A percentile compares a stretch with the other conserved stretches of the same genome.
phyloP scores from a whole-genome alignment of 2,113 vertebrate genomes.

The Serranochromis macrocephalus region DNA sequence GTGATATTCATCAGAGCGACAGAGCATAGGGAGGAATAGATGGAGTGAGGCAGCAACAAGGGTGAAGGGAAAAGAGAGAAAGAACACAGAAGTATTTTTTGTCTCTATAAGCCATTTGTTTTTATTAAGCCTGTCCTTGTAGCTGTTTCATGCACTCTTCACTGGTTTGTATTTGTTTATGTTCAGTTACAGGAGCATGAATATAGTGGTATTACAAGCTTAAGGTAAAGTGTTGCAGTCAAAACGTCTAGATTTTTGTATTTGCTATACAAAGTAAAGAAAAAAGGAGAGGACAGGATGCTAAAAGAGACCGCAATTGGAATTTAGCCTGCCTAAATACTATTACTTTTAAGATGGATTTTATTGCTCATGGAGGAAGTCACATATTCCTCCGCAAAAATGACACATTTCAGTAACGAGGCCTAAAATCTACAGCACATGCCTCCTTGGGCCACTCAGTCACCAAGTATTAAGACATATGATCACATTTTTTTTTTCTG shows the following conservation, averaged over 20 bases:
- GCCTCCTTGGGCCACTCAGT: neutral
- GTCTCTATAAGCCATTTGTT: conserved; percentile 46
- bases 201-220: neutral
- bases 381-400: neutral
- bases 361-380: neutral
- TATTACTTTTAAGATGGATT: neutral
- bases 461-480: neutral
- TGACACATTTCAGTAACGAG: neutral
- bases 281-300: neutral
- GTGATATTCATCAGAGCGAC: conserved; percentile 61
- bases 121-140: conserved; percentile 42
- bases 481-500: neutral
- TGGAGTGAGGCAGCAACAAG: conserved; percentile 29
- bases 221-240: neutral
- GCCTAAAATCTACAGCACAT: neutral
- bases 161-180: conserved; percentile 31
- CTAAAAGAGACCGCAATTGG: neutral
- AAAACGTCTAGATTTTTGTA: neutral
- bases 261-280: neutral
- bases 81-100: conserved; percentile 24
- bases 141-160: conserved; percentile 8
- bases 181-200: neutral
- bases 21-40: conserved; percentile 50
- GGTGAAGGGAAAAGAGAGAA: conserved; percentile 15
- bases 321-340: neutral